Conservation (phyloP, 2,797 vertebrate genomes). For the Avahi laniger region DNA sequence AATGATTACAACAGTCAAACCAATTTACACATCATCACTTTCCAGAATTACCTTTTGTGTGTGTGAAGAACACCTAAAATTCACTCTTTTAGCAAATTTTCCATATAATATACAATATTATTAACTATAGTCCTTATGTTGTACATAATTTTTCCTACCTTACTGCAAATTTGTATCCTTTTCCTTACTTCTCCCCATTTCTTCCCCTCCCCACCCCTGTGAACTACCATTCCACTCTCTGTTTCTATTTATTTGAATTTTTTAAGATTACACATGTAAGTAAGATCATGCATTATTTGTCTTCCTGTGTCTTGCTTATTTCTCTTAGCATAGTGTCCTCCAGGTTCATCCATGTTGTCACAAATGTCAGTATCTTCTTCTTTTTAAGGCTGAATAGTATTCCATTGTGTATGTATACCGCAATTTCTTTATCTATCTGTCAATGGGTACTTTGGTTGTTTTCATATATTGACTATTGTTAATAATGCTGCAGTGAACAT, state of each 20-base stretch:
- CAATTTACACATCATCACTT: background rate
- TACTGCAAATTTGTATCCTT: background rate
- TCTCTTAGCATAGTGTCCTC: background rate
- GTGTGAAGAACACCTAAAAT: background rate
- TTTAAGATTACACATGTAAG: background rate
- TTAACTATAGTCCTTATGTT: background rate
- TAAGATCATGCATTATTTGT: background rate
- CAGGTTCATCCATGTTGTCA: background rate
- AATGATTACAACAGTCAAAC: background rate
- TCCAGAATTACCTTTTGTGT: background rate
- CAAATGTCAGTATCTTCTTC: background rate
- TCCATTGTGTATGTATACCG: background rate
- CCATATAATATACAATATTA: background rate
- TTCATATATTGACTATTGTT: too few relatives aligned
- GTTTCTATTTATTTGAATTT: background rate
- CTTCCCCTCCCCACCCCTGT: background rate
- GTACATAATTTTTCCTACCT: background rate
- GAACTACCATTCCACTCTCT: background rate
- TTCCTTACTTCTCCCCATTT: background rate
- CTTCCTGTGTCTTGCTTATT: background rate
- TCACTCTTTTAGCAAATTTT: too few relatives aligned
- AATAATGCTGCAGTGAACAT: too few relatives aligned
- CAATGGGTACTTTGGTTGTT: too few relatives aligned
- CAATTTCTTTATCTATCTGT: too few relatives aligned
- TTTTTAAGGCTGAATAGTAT: background rate